Percentiles rank a stretch among this genome's conserved stretches.
Evolutionary conservation across 2,888 invertebrate species (phyloP).

Genomic region (Drepana falcataria): DNA sequence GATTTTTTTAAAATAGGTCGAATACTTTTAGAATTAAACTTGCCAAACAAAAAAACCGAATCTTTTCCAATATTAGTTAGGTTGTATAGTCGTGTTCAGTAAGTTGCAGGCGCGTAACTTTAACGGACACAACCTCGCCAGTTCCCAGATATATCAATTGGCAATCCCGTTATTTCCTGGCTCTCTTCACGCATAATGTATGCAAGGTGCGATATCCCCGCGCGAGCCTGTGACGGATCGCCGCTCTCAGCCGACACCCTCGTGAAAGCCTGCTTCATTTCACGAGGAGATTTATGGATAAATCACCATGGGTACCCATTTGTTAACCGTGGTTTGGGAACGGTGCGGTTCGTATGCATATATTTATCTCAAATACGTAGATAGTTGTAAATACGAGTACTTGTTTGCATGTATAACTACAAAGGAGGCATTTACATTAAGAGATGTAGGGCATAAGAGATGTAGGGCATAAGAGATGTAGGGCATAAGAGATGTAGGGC

Average conservation of each 20-base stretch:
- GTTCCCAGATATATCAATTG: neutral
- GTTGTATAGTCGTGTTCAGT: neutral
- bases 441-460: no score
- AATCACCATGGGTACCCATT: neutral
- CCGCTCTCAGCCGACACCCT: neutral
- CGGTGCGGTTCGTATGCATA: neutral
- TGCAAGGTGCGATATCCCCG: neutral
- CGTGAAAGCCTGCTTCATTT: neutral
- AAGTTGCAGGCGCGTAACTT: no score
- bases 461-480: no score
- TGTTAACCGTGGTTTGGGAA: neutral
- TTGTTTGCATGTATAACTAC: no score
- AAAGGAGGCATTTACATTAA: no score
- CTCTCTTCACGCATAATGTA: neutral
- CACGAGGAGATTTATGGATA: neutral
- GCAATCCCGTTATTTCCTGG: neutral
- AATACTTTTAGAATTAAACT: no score
- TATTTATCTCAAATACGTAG: no score
- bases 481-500: no score
- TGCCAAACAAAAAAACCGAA: no score
- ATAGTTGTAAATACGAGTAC: no score
- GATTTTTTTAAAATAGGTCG: no score
- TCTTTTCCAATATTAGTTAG: no score
- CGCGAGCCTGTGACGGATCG: neutral
- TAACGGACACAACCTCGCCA: neutral